Base-by-base conservation (phyloP, 2,113 vertebrate species). In the Pimephales promelas region DNA sequence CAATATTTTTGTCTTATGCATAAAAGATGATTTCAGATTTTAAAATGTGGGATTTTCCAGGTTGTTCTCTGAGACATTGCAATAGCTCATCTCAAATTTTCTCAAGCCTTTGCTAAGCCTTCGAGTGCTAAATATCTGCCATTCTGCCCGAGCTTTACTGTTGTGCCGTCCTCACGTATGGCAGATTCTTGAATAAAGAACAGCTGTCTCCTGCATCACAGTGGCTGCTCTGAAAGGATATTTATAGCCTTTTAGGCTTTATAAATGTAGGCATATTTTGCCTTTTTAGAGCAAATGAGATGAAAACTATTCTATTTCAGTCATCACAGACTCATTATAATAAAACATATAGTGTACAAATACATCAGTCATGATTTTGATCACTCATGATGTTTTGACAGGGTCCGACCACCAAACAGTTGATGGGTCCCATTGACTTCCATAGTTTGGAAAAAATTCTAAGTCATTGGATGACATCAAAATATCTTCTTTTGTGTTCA, bases 111-210 rank as follows among this genome's bases (percentile, higher is more conserved):
- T 62, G 56, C 56, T 61, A 79, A 62, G 76, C 36, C 76, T 79
- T 79, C 76, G 36, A 62, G 76, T 61, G 76, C 34, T 10, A 45
- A 79, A 62, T 62, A 79, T 79, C 76, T 62, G 75, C 5, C 75
- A 59, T 78, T 78, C 75, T 59, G 54, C 36, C 36, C 13, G 36
- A 62, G 76, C 57, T 79, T 24, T 18, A 18, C 18, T 6, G 8
- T 26, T 43, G 13, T 78, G n/a, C 56, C 16, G 20, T 62, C 47
- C 24, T 10, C 24, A 34, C 24, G 22, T 22, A 77, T 28, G 2
- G 75, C 34, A 40, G 76, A 61, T 62, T 79, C 16, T 24, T 62
- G 36, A 62, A 79, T 62, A 62, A 79, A 78, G 34, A 59, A 79
- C 76, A 62, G 54, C 74, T 77, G 74, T 40, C 74, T 77, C 28